A percentile compares a stretch with the other conserved stretches of the same genome.
Conservation (phyloP, 2,797 vertebrate genomes). For the Megaceryle alcyon region DNA sequence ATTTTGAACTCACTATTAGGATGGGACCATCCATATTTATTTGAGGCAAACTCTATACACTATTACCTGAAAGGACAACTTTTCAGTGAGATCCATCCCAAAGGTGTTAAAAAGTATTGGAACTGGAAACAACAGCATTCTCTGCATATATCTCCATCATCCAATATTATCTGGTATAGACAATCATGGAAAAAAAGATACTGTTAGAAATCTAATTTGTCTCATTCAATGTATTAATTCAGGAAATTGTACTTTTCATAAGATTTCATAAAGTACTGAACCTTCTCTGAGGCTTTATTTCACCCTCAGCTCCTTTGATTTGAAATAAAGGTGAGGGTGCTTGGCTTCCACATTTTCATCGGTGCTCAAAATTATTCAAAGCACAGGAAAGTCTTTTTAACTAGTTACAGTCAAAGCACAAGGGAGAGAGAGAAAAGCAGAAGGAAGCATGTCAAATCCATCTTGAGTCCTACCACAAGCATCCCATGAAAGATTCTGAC, state of each 20-base stretch:
- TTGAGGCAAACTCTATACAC: not conserved
- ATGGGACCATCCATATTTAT: not conserved
- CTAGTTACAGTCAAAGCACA: not conserved
- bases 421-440: not conserved
- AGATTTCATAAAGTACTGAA: not conserved
- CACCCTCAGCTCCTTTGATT: not conserved
- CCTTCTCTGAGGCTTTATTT: not conserved
- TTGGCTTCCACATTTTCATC: not conserved
- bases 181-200: not conserved
- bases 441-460: not conserved
- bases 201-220: not conserved
- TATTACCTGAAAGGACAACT: not conserved
- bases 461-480: not conserved
- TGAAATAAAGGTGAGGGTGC: not conserved
- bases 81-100: not conserved
- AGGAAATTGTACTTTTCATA: not conserved
- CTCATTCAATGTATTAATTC: rapidly evolving
- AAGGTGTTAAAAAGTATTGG: not conserved
- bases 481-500: not conserved
- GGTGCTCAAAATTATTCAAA: not conserved
- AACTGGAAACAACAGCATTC: not conserved
- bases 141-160: not conserved
- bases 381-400: not conserved
- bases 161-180: not conserved
- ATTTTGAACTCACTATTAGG: not conserved